phyloP scores from a whole-genome alignment of 2,113 vertebrate genomes.

The Seriola dumerili region DNA sequence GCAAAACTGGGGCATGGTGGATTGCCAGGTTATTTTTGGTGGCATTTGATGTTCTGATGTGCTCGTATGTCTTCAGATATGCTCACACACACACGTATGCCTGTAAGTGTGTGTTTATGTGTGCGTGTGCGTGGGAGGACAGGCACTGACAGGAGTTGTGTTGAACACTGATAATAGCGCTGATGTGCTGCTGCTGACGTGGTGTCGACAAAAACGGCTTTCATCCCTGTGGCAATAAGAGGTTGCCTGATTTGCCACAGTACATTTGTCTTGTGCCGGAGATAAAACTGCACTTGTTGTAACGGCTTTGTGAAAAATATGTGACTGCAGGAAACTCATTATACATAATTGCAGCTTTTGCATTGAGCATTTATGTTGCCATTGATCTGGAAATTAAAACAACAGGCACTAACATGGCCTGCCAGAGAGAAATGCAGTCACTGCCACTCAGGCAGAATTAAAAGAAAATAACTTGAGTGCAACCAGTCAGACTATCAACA shows the following conservation, averaged over 20 bases:
- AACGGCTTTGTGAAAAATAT: constrained; percentile 41
- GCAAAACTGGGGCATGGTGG: constrained; percentile 74
- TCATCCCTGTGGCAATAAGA: constrained; percentile 42
- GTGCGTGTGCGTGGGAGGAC: constrained; percentile 66
- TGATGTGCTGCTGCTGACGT: constrained; percentile 54
- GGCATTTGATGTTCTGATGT: constrained; percentile 59
- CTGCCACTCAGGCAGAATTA: no score
- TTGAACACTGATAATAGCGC: constrained; percentile 68
- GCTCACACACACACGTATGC: constrained; percentile 4
- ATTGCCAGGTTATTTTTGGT: constrained; percentile 79
- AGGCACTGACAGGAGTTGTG: constrained; percentile 66
- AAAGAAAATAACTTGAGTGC: no score
- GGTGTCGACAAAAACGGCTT: constrained; percentile 51
- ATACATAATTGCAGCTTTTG: constrained; percentile 13
- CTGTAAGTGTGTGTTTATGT: constrained; percentile 30
- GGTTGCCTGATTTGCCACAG: constrained; percentile 42
- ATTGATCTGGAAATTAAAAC: constrained; percentile 17
- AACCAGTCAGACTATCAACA: no score
- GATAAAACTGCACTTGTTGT: constrained; percentile 37
- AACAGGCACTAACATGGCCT: neutral
- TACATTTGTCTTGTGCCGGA: constrained; percentile 43
- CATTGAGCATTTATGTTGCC: constrained; percentile 18
- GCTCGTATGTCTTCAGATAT: constrained; percentile 19
- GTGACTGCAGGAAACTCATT: constrained; percentile 17
- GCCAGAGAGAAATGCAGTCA: neutral